Evolutionary conservation across 2,797 vertebrate species (phyloP), one percentile per base, ranked within the genome.

Genomic region (Peromyscus melanophrys): DNA sequence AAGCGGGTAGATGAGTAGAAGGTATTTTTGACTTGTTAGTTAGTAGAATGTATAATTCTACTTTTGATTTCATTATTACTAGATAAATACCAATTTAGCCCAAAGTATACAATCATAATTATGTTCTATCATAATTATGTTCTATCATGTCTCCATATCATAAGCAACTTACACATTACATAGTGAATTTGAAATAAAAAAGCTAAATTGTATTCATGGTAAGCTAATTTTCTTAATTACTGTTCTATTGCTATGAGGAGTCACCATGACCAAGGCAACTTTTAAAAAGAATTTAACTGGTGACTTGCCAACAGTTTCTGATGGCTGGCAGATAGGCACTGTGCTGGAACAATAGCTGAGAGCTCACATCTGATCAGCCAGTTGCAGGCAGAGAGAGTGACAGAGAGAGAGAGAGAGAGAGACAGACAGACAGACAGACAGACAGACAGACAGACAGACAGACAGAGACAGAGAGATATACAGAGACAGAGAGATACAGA

Each of bases 111-210:
- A 93, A 69, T 55, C 52, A 92, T 6, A 81, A 61, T 78, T 93
- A 83, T 27, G 40, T 16, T 87, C 52, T 86, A 61, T 78, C 61
- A 31, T 86, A 81, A 61, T 78, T 93, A 83, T 27, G 40, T 16
- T 87, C 52, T 86, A 61, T 78, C 61, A 31, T 86, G 37, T 52
- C 4, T 63, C 57, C n/a, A 81, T 59, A 46, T 52, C 52, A 8
- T 49, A 85, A 85, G 25, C 34, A 95, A 5, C 27, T 25, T 94
- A 94, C 4, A 21, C 55, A 61, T 89, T 82, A 85, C 49, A 46
- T 49, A 77, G 14, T 92, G 52, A 96, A n/a, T 90, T 96, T 71
- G 46, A 86, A 96, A 83, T 83, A 2, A 37, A 65, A 93, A 95
- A 25, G 13, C 2, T 69, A 88, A 63, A 87, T 80, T 95, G 93